Percentiles rank a stretch among this genome's conserved stretches.
Conservation (phyloP, 1,140 invertebrate species). For the Potamilus streckersoni region DNA sequence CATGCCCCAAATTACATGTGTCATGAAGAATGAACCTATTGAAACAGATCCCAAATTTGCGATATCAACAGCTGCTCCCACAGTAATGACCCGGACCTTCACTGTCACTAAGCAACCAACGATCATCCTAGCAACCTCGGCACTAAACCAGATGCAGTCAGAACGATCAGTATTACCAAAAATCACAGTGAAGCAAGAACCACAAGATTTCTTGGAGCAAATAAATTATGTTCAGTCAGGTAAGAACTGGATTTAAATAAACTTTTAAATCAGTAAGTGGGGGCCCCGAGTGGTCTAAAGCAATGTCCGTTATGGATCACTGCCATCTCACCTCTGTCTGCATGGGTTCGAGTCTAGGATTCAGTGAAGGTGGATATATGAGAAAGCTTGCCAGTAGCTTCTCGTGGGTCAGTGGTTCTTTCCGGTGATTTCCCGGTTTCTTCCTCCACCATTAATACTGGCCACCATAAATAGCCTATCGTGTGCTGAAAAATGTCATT, state of each 20-base stretch:
- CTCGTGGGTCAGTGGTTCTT: too few species aligned
- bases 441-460: too few species aligned
- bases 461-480: too few species aligned
- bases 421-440: too few species aligned
- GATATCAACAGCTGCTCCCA: constrained; percentile 33
- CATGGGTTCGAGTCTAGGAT: too few species aligned
- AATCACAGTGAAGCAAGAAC: constrained; percentile 51
- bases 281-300: too few species aligned
- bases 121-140: constrained; percentile 54
- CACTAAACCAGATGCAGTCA: constrained; percentile 28
- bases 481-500: too few species aligned
- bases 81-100: constrained; percentile 29
- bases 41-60: constrained; percentile 32
- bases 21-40: constrained; percentile 22
- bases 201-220: constrained; percentile 27
- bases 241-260: constrained; percentile 5
- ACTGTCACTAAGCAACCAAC: constrained; percentile 40
- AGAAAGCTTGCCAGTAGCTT: too few species aligned
- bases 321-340: too few species aligned
- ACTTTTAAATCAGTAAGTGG: neutral
- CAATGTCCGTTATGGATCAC: too few species aligned
- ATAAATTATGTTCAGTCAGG: constrained; percentile 24
- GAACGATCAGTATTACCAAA: constrained; percentile 36
- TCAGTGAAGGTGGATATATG: too few species aligned
- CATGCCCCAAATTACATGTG: constrained; percentile 6